phyloP scores from a whole-genome alignment of 1,140 invertebrate species.

The Lasioglossum baleicum region DNA sequence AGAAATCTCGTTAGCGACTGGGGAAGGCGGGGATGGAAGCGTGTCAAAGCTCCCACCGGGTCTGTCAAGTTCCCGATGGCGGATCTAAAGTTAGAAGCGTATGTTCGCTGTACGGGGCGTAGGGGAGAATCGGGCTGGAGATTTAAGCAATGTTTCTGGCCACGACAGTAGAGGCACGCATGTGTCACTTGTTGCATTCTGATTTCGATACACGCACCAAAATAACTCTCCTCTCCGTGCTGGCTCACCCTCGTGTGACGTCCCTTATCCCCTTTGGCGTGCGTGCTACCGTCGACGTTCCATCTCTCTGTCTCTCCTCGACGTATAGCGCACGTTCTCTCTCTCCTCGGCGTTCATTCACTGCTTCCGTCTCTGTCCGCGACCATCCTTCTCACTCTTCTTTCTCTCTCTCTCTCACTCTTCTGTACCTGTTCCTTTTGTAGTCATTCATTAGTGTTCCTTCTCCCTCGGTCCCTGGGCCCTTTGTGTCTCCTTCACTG shows the following conservation, averaged over 20 bases:
- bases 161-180: slow-evolving; percentile 46
- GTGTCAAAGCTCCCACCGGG: background rate
- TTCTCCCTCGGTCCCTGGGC: slow-evolving; percentile 26
- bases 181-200: slow-evolving; percentile 75
- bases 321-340: background rate
- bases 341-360: slow-evolving; percentile 47
- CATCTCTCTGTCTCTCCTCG: slow-evolving; percentile 2
- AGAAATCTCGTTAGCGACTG: background rate
- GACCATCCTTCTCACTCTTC: slow-evolving; percentile 1
- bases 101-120: slow-evolving; percentile 32
- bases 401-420: slow-evolving; percentile 5
- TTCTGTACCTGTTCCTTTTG: slow-evolving; percentile 57
- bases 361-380: background rate
- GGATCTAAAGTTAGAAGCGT: slow-evolving; percentile 44
- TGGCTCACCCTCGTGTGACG: slow-evolving; percentile 35
- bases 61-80: slow-evolving; percentile 22
- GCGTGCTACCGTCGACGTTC: slow-evolving; percentile 44
- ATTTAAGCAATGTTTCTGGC: slow-evolving; percentile 48
- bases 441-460: slow-evolving; percentile 59
- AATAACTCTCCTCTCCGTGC: slow-evolving; percentile 69
- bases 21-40: background rate
- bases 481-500: slow-evolving; percentile 4
- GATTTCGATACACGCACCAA: slow-evolving; percentile 71
- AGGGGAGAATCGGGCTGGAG: background rate
- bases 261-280: slow-evolving; percentile 59